Percentiles rank a stretch among this genome's conserved stretches.
These are phyloP conservation scores for Cinara cedri DNA, from an alignment of 2,888 invertebrate species.

Conservation along the genomic window DNA sequence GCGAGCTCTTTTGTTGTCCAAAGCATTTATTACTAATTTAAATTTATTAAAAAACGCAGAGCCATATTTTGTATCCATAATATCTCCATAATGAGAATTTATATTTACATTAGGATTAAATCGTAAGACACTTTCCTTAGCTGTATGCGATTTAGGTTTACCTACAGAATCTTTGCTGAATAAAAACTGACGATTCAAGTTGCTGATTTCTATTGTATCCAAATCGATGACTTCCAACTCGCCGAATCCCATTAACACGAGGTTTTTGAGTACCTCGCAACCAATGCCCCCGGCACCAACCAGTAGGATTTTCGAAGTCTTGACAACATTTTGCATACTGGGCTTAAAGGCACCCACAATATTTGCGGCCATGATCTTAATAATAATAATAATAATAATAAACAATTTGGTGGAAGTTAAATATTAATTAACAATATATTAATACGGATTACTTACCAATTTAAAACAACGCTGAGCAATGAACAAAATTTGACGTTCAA, in stretches of 20 bases:
- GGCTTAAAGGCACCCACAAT: conserved; percentile 73
- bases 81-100: conserved; percentile 88
- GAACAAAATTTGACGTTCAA: no score
- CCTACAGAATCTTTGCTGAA: conserved; percentile 98
- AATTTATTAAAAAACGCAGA: conserved; percentile 87
- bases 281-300: conserved; percentile 99
- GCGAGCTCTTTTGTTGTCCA: conserved; percentile 94
- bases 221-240: conserved; percentile 97
- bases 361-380: conserved; percentile 67
- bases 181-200: conserved; percentile 97
- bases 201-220: conserved; percentile 99
- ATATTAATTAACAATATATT: no score
- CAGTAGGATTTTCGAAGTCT: conserved; percentile 77
- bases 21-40: conserved; percentile 89
- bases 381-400: no score
- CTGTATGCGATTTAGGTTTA: conserved; percentile 92
- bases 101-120: conserved; percentile 91
- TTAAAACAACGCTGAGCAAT: no score
- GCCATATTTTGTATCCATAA: conserved; percentile 74
- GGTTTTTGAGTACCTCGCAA: conserved; percentile 96
- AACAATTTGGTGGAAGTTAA: no score
- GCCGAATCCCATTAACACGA: conserved; percentile 91
- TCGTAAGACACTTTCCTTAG: conserved; percentile 83
- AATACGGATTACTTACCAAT: no score
- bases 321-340: conserved; percentile 71